Base-by-base conservation (phyloP, 2,888 invertebrate genomes). In the Peribatodes rhomboidaria region DNA sequence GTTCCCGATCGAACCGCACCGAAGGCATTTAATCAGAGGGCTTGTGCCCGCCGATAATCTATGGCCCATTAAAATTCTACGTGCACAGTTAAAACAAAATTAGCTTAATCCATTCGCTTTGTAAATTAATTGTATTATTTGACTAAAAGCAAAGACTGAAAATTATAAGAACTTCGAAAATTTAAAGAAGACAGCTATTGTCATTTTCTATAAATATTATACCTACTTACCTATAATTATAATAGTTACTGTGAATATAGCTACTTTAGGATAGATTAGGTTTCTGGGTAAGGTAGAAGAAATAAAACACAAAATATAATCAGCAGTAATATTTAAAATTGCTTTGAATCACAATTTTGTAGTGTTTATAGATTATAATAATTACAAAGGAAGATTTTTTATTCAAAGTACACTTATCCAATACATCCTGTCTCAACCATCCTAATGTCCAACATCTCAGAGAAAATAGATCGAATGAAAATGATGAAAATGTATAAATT, bases 271-370 rank as follows among this genome's bases (percentile, higher is more conserved):
- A 3, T 18, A 9, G 10, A 0, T 1, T 42, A 18, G 9, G 42
- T 20, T 8, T 13, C n/a, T 27, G n/a, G 35, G 42, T 13, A 20
- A 37, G 42, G 6, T 10, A 16, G 13, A 27, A 35, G 33, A 76
- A 78, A 88, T 87, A 79, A 87, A 91, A 89, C 87, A 84, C 70
- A 71, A 74, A 67, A 69, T 86, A 84, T 92, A 92, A 89, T 93
- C 92, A 93, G 92, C 92, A 89, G 91, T 92, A 92, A 90, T 93
- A 93, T 92, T 92, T 90, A 90, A 90, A 92, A 92, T 93, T 93
- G 93, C 90, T 91, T 92, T 85, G 86, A 92, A 92, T 92, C 93
- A 93, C 92, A 92, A 93, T 92, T 91, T 88, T 85, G 86, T 92
- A 89, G 92, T 92, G 92, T 92, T 92, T 87, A 91, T 90, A 91